phyloP scores from a whole-genome alignment of 2,888 invertebrate genomes.

The Pterobdella sp. region DNA sequence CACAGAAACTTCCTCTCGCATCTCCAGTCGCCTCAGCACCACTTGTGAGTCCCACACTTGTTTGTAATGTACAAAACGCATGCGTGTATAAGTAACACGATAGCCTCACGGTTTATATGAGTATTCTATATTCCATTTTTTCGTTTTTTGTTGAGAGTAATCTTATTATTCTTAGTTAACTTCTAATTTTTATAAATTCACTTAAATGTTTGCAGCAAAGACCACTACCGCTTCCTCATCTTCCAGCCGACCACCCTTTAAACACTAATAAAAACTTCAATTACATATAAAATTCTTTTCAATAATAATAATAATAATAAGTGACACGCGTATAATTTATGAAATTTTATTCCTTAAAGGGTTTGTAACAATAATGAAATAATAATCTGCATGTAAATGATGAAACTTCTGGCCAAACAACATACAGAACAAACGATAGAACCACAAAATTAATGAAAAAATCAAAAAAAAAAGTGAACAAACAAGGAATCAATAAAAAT shows the following conservation, averaged over 20 bases:
- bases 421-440: too few species aligned
- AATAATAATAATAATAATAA: not conserved
- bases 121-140: not conserved
- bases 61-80: too few species aligned
- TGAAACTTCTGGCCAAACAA: too few species aligned
- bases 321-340: not conserved
- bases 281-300: not conserved
- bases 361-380: too few species aligned
- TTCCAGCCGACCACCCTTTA: not conserved
- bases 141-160: not conserved
- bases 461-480: too few species aligned
- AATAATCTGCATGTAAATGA: too few species aligned
- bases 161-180: not conserved
- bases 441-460: too few species aligned
- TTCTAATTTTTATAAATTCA: not conserved
- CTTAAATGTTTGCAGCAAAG: not conserved
- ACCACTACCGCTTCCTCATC: not conserved
- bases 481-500: too few species aligned
- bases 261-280: not conserved
- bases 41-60: not conserved
- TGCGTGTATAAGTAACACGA: too few species aligned
- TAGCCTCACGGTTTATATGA: not conserved
- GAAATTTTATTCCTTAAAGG: too few species aligned
- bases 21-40: not conserved
- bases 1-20: not conserved